A percentile compares a stretch with the other conserved stretches of the same genome.
Evolutionary conservation across 2,113 vertebrate genomes (phyloP).

Genomic region (Herpetotheres cachinnans): DNA sequence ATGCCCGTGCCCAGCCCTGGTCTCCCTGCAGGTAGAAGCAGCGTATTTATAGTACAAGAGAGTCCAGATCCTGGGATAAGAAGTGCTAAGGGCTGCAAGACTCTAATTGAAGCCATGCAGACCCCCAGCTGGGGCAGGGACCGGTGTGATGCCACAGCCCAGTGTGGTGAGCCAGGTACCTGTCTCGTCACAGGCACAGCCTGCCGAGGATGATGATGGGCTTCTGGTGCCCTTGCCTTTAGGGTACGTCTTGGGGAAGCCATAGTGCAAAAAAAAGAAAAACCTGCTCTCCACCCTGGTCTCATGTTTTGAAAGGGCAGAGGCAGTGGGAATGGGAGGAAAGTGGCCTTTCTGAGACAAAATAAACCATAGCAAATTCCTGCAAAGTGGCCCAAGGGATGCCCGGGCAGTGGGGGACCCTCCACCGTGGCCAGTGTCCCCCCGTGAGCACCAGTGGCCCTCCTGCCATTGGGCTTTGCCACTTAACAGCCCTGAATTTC

Average conservation of each 20-base stretch:
- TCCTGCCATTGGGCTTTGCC: not conserved
- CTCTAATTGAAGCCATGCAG: not conserved
- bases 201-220: not conserved
- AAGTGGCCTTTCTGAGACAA: not conserved
- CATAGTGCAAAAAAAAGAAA: too few species aligned
- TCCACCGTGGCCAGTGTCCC: accelerated
- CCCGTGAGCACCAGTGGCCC: not conserved
- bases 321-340: not conserved
- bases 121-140: not conserved
- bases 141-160: not conserved
- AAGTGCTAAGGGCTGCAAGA: not conserved
- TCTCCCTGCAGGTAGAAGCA: too few species aligned
- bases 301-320: accelerated
- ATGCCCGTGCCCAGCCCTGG: not conserved
- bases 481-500: accelerated
- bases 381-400: not conserved
- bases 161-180: accelerated
- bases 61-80: accelerated
- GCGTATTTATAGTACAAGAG: accelerated
- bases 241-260: not conserved
- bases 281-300: not conserved
- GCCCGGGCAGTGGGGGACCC: accelerated
- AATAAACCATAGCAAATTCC: not conserved
- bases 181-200: too few species aligned
- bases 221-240: not conserved